Conservation (phyloP, 2,797 vertebrate genomes). For the Lacerta viridis region DNA sequence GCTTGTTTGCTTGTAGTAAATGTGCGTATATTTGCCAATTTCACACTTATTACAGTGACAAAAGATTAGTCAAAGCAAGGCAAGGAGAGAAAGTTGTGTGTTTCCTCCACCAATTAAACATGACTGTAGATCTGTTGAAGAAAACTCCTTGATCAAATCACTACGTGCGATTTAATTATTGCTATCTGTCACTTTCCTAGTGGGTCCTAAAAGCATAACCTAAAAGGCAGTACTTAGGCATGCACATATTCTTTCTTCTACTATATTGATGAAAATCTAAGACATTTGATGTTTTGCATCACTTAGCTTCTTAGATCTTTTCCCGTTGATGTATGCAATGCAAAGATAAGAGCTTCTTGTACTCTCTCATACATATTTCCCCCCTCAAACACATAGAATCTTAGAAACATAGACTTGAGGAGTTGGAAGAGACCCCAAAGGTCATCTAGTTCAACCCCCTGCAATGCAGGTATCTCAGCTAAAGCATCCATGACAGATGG, state of each 20-base stretch:
- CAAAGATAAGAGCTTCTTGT: background rate
- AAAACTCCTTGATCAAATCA: constrained; percentile 55
- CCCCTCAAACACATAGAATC: no score
- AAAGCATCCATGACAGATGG: no score
- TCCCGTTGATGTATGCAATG: constrained; percentile 30
- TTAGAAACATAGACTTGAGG: no score
- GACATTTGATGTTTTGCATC: background rate
- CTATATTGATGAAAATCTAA: constrained; percentile 28
- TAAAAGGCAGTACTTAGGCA: background rate
- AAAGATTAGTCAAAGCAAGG: constrained; percentile 71
- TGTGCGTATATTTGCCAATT: constrained; percentile 79
- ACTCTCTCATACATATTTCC: background rate
- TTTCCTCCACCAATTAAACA: background rate
- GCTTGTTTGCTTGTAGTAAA: constrained; percentile 78
- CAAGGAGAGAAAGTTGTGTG: constrained; percentile 37
- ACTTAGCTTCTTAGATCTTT: constrained; percentile 27
- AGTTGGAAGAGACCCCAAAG: no score
- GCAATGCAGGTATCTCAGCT: no score
- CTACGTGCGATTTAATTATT: constrained; percentile 63
- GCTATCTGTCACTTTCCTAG: background rate
- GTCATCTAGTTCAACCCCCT: no score
- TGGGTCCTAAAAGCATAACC: background rate
- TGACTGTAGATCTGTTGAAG: constrained; percentile 42
- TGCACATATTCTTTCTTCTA: background rate
- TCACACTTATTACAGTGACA: constrained; percentile 82